These are phyloP conservation scores for Aspidiotus rigidus DNA, from an alignment of 2,888 invertebrate genomes.

Conservation along the genomic window DNA sequence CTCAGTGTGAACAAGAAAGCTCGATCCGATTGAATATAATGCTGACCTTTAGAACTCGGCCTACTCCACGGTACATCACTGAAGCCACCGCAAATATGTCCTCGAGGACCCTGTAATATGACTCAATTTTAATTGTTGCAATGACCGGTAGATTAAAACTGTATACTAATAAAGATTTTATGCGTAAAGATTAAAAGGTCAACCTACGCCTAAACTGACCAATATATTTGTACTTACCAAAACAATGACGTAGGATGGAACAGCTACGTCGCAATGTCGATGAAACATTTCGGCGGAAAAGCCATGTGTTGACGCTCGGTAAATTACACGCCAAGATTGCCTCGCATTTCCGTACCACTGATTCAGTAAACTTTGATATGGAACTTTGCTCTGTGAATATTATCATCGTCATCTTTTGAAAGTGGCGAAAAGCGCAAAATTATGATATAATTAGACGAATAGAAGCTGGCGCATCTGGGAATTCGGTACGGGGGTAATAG, in stretches of 20 bases:
- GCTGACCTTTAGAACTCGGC: slow-evolving; percentile 53
- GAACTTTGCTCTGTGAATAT: slow-evolving; percentile 38
- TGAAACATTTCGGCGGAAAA: slow-evolving; percentile 81
- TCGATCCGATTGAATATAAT: slow-evolving; percentile 74
- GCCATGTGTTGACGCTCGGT: slow-evolving; percentile 78
- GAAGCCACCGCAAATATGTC: slow-evolving; percentile 78
- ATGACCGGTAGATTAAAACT: not conserved
- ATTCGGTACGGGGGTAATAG: too few relatives aligned
- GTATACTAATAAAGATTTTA: not conserved
- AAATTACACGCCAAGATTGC: slow-evolving; percentile 75
- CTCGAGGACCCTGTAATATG: slow-evolving; percentile 55
- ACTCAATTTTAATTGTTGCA: too few relatives aligned
- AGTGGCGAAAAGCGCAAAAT: too few relatives aligned
- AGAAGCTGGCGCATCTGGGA: too few relatives aligned
- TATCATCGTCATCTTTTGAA: not conserved
- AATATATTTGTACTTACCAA: slow-evolving; percentile 47
- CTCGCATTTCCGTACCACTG: slow-evolving; percentile 47
- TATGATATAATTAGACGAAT: too few relatives aligned
- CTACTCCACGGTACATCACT: slow-evolving; percentile 71
- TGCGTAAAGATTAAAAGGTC: not conserved
- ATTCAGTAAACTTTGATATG: slow-evolving; percentile 43
- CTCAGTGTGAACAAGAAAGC: slow-evolving; percentile 75
- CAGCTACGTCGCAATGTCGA: slow-evolving; percentile 73
- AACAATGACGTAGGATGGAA: slow-evolving; percentile 73
- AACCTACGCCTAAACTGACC: slow-evolving; percentile 6